Percentiles rank a stretch among this genome's conserved stretches.
phyloP scores from a whole-genome alignment of 64 coral and sea anemone genomes.

The Actinia tenebrosa region DNA sequence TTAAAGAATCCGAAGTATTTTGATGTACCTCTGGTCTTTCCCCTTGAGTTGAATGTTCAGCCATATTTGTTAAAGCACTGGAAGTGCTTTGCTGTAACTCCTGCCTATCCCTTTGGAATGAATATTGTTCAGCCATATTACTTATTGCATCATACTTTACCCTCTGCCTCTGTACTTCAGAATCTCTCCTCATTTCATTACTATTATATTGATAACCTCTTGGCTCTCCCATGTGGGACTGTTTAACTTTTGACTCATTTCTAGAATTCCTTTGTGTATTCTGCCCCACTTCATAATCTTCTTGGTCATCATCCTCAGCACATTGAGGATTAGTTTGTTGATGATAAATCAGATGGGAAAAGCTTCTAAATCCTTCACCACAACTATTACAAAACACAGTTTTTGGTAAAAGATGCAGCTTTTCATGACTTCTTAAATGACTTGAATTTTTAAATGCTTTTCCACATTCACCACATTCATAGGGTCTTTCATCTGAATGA shows the following conservation, averaged over 20 bases:
- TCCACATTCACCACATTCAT: constrained; percentile 9
- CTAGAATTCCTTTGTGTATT: background rate
- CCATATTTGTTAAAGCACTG: no score
- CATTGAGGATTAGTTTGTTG: constrained; percentile 1
- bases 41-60: no score
- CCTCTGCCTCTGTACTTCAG: no score
- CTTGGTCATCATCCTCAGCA: background rate
- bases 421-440: constrained; percentile 5
- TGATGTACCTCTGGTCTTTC: no score
- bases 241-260: background rate
- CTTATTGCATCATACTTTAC: no score
- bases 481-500: constrained; percentile 32
- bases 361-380: constrained; percentile 1
- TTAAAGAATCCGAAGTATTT: no score
- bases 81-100: no score
- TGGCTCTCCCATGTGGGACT: background rate
- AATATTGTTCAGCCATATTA: no score
- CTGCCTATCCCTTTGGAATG: no score
- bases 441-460: constrained; percentile 29
- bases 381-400: background rate
- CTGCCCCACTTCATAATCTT: background rate
- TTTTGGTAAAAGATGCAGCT: background rate
- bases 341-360: constrained; percentile 14
- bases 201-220: no score
- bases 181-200: no score